Evolutionary conservation across 2,888 invertebrate species (phyloP), one percentile per base, ranked within the genome.

Genomic region (Pyrochroa serraticornis): DNA sequence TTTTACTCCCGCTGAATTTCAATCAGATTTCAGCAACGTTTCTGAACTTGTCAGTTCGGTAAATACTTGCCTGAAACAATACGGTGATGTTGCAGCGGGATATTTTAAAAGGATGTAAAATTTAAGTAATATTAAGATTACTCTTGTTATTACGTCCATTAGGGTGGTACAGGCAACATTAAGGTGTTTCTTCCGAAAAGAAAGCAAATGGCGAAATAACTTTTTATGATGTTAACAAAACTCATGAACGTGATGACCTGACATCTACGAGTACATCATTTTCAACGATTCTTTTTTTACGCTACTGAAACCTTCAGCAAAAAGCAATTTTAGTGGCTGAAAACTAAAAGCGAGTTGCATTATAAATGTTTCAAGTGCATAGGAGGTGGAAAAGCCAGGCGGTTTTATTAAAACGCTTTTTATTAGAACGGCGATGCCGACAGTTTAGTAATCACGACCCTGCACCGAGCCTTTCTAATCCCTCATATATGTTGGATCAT

Each of bases 1-100:
- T 71, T 72, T 74, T 71, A 71, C 71, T 70, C 69, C 62, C 59
- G 69, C 70, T 71, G 73, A 72, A 73, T 74, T 72, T 73, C 71
- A 74, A 73, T 73, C 69, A 71, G 71, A 70, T 69, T 66, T 66
- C 64, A 59, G 63, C 65, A 62, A 63, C 68, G 63, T 69, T 65
- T 65, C 68, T 67, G 69, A 69, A 71, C 64, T 70, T 71, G 71
- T 69, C 71, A 69, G 63, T 53, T 65, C 64, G 52, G 65, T 68
- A 71, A 71, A 70, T 70, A 71, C 69, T 71, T 64, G 56, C 58
- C 34, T 39, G 57, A 46, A 50, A 57, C 56, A 57, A 57, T 41
- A 46, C 35, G 34, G 22, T 55, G 38, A 43, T 34, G 38, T 55
- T 48, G 30, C 42, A 47, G 43, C 41, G 22, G 22, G 5, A 22